phyloP scores from a whole-genome alignment of 2,113 vertebrate species.

The Boleophthalmus pectinirostris region DNA sequence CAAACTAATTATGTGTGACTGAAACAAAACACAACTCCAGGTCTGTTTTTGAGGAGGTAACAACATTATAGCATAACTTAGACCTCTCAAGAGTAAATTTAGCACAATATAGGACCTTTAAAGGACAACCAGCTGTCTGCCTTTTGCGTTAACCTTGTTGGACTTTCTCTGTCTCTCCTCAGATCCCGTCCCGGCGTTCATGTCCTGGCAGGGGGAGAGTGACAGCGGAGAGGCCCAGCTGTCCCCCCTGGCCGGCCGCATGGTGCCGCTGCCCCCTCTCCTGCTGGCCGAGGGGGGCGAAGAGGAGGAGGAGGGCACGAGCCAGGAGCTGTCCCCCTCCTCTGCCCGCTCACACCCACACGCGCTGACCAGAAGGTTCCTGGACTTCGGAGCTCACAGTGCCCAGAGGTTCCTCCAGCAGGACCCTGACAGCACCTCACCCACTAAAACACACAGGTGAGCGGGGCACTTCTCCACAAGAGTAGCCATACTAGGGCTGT shows the following conservation, averaged over 20 bases:
- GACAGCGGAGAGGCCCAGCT: slow-evolving; percentile 95
- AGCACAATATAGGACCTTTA: no score
- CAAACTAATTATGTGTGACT: no score
- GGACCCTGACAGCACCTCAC: slow-evolving; percentile 83
- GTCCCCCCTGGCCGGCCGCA: slow-evolving; percentile 94
- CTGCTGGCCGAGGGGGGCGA: slow-evolving; percentile 84
- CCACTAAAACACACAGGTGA: slow-evolving; percentile 91
- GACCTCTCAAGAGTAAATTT: no score
- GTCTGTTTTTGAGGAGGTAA: no score
- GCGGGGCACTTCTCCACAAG: background rate
- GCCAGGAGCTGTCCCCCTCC: slow-evolving; percentile 72
- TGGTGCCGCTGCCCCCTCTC: slow-evolving; percentile 85
- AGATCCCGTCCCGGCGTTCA: slow-evolving; percentile 95
- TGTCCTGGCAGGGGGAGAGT: slow-evolving; percentile 93
- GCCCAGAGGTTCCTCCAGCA: slow-evolving; percentile 94
- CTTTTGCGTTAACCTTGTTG: background rate
- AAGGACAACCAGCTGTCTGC: background rate
- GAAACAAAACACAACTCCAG: no score
- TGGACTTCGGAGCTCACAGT: slow-evolving; percentile 88
- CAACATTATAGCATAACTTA: no score
- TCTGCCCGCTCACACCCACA: slow-evolving; percentile 77
- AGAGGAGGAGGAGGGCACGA: slow-evolving; percentile 74
- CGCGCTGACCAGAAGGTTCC: slow-evolving; percentile 85
- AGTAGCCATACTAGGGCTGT: background rate
- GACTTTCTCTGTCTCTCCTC: slow-evolving; percentile 28